Percentiles rank a stretch among this genome's conserved stretches.
phyloP scores from a whole-genome alignment of 2,113 vertebrate species.

The Trachemys scripta region DNA sequence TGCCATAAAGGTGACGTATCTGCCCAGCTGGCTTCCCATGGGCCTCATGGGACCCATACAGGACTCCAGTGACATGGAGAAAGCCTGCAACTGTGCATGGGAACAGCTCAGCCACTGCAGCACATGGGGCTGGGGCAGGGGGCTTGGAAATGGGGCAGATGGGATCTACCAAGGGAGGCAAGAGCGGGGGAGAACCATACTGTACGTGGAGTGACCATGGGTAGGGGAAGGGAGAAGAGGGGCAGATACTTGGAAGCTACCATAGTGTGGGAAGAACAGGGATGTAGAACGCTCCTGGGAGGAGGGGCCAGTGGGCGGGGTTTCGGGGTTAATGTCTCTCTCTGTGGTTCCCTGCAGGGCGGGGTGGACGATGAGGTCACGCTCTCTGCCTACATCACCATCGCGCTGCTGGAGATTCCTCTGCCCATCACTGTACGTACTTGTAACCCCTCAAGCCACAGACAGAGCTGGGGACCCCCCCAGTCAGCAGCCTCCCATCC shows the following conservation, averaged over 20 bases:
- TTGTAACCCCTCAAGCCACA: neutral
- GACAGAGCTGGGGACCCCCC: neutral
- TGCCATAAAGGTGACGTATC: slow-evolving; percentile 77
- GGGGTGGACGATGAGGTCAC: slow-evolving; percentile 63
- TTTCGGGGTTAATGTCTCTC: neutral
- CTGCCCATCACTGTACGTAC: slow-evolving; percentile 66
- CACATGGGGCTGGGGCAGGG: neutral
- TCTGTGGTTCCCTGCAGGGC: slow-evolving; percentile 65
- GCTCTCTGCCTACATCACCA: slow-evolving; percentile 77
- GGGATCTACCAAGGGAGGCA: neutral
- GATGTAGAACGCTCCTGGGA: neutral
- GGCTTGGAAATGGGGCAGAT: neutral
- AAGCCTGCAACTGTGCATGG: neutral
- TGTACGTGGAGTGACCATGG: neutral
- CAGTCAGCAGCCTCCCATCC: neutral
- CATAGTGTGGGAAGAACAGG: neutral
- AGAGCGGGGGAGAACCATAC: neutral
- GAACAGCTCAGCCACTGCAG: neutral
- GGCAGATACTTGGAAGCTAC: neutral
- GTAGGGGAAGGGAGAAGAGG: neutral
- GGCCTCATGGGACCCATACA: slow-evolving; percentile 41
- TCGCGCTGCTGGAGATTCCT: slow-evolving; percentile 73
- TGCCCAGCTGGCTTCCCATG: neutral
- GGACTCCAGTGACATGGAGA: slow-evolving; percentile 78
- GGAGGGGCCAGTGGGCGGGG: neutral